Conservation (phyloP, 1,140 invertebrate species). For the Drosophila baimaii region DNA sequence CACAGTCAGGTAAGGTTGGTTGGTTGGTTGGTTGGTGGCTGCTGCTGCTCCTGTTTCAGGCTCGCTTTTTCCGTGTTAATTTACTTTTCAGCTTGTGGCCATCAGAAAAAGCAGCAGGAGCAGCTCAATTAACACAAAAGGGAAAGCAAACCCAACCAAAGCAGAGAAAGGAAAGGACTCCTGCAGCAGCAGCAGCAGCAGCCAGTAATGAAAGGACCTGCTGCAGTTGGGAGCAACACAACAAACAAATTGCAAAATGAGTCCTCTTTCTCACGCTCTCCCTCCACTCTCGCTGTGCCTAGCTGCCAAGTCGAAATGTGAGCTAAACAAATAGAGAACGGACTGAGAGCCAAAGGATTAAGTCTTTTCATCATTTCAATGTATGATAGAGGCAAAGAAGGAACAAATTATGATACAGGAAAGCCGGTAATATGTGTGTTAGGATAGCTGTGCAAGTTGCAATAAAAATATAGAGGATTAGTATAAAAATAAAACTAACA, state of each 20-base stretch:
- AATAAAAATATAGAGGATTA: neutral
- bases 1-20: constrained; percentile 25
- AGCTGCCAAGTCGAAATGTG: constrained; percentile 33
- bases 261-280: neutral
- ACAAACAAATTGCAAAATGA: constrained; percentile 68
- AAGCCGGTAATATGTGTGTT: too few species aligned
- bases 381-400: constrained; percentile 2
- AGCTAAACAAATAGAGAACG: constrained; percentile 60
- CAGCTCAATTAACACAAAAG: constrained; percentile 51
- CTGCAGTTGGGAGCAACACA: constrained; percentile 11
- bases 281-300: too few species aligned
- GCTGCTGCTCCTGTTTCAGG: constrained; percentile 30
- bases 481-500: too few species aligned
- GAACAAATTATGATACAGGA: neutral
- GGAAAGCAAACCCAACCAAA: constrained; percentile 20
- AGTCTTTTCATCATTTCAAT: constrained; percentile 33
- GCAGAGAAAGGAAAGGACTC: constrained; percentile 6
- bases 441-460: neutral
- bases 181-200: constrained; percentile 31
- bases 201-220: constrained; percentile 44
- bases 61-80: constrained; percentile 48
- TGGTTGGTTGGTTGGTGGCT: too few species aligned
- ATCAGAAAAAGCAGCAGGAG: constrained; percentile 35
- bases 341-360: constrained; percentile 36
- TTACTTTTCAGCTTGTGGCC: constrained; percentile 57